Evolutionary conservation across 2,888 invertebrate genomes (phyloP).

Genomic region (Patella depressa): DNA sequence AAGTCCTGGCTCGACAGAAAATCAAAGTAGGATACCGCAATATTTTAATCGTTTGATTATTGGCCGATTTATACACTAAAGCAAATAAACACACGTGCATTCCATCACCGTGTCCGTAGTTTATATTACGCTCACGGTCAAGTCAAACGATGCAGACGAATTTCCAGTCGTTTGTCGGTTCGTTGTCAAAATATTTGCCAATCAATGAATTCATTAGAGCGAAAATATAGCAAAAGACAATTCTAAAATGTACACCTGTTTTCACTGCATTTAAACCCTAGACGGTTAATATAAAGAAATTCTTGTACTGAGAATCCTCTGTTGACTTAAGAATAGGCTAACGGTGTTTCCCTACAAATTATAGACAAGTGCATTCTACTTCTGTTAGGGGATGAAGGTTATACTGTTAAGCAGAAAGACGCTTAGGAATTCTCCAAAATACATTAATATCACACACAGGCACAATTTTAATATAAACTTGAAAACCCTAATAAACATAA

Average conservation of each 20-base stretch:
- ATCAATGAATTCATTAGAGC: not conserved
- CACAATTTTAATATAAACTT: not conserved
- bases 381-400: not conserved
- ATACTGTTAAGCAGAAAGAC: too few relatives aligned
- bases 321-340: constrained; percentile 22
- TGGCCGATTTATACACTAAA: too few relatives aligned
- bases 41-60: too few relatives aligned
- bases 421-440: not conserved
- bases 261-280: too few relatives aligned
- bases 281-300: too few relatives aligned
- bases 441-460: not conserved
- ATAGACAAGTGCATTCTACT: constrained; percentile 20
- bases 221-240: not conserved
- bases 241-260: not conserved
- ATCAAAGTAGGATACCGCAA: too few relatives aligned
- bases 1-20: too few relatives aligned
- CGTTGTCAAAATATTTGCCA: not conserved
- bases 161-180: not conserved
- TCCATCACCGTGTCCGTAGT: too few relatives aligned
- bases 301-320: constrained; percentile 8
- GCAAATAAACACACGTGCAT: too few relatives aligned
- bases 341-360: constrained; percentile 27
- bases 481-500: not conserved
- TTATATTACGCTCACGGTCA: not conserved
- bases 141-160: not conserved